Conservation (phyloP, 2,797 vertebrate genomes). For the Schizothorax lantsangensis region DNA sequence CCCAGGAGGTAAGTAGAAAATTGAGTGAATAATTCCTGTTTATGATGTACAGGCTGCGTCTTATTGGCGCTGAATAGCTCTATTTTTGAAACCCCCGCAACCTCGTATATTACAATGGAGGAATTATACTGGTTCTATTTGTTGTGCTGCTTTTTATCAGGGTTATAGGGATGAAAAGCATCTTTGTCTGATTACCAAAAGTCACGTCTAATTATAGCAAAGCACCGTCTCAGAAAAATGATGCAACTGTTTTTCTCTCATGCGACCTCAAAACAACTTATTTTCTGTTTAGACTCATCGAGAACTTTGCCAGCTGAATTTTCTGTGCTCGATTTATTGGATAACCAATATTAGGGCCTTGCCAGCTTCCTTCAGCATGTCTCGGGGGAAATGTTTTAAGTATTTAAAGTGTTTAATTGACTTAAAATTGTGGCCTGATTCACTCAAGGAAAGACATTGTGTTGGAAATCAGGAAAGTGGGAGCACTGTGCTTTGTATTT, state of each 20-base stretch:
- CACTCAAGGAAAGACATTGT: constrained; percentile 38
- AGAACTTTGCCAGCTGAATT: constrained; percentile 30
- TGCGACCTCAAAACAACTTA: constrained; percentile 40
- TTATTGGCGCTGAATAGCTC: constrained; percentile 44
- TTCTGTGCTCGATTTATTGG: constrained; percentile 14
- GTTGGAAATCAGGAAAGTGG: constrained; percentile 25
- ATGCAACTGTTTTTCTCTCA: constrained; percentile 47
- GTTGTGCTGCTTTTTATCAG: constrained; percentile 44
- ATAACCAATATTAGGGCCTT: constrained; percentile 13
- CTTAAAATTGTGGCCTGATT: constrained; percentile 57
- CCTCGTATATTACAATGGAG: constrained; percentile 51
- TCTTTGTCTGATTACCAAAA: constrained; percentile 58
- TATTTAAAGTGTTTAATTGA: constrained; percentile 64
- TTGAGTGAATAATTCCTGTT: constrained; percentile 39
- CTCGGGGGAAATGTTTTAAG: constrained; percentile 31
- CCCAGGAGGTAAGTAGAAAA: constrained; percentile 50
- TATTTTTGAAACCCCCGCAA: constrained; percentile 41
- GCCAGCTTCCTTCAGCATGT: not conserved
- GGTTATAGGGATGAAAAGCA: constrained; percentile 54
- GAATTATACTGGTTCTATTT: constrained; percentile 60
- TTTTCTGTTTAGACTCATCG: constrained; percentile 35
- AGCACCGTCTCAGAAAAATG: constrained; percentile 33
- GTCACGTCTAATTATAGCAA: constrained; percentile 45
- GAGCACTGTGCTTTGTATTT: constrained; percentile 68
- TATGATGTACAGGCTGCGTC: constrained; percentile 32